Percentiles rank a stretch among this genome's conserved stretches.
phyloP scores from a whole-genome alignment of 2,797 vertebrate species.

The Heliangelus exortis region DNA sequence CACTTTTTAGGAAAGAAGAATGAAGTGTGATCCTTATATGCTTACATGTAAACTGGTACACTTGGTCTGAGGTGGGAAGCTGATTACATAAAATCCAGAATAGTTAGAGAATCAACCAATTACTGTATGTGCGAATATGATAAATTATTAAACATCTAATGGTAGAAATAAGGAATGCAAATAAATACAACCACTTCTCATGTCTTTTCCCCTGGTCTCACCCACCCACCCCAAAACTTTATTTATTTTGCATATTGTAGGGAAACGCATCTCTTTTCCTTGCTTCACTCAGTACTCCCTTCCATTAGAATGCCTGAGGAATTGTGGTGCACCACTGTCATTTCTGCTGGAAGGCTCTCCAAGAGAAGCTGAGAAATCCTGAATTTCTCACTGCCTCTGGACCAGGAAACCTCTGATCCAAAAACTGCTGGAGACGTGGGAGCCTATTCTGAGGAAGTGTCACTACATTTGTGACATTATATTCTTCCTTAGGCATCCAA shows the following conservation, averaged over 20 bases:
- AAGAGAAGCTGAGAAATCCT: background rate
- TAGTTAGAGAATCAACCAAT: background rate
- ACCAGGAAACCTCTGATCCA: background rate
- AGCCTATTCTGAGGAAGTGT: background rate
- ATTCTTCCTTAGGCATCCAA: background rate
- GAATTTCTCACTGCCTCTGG: background rate
- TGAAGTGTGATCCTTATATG: background rate
- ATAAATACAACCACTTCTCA: background rate
- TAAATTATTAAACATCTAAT: background rate
- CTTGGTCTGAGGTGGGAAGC: background rate
- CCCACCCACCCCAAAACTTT: background rate
- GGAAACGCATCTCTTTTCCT: background rate
- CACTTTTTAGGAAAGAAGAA: background rate
- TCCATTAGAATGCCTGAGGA: background rate
- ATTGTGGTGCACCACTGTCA: background rate
- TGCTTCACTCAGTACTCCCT: background rate
- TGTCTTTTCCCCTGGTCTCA: background rate
- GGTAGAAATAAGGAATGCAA: background rate
- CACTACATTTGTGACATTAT: background rate
- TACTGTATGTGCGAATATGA: background rate
- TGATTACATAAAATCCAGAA: background rate
- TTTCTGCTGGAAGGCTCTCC: background rate
- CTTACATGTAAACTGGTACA: background rate
- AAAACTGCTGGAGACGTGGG: background rate
- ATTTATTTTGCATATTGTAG: background rate